Evolutionary conservation across 2,888 invertebrate species (phyloP).

Genomic region (Thymelicus sylvestris): DNA sequence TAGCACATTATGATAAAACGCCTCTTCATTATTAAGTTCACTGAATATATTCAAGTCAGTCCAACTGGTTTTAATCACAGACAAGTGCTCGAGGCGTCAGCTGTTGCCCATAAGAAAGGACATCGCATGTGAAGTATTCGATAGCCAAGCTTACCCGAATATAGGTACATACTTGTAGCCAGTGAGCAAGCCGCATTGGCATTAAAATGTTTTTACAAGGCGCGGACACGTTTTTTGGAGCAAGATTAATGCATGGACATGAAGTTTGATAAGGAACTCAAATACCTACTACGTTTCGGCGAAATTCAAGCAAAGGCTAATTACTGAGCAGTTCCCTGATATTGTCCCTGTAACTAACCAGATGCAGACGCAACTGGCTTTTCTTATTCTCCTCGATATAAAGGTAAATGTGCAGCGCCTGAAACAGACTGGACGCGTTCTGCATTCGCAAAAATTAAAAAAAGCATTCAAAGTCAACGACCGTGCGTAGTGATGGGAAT

Average conservation of each 20-base stretch:
- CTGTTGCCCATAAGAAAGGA: neutral
- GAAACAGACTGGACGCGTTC: slow-evolving; percentile 28
- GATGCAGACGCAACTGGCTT: slow-evolving; percentile 15
- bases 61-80: neutral
- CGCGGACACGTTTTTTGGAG: neutral
- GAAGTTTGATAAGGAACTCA: slow-evolving; percentile 15
- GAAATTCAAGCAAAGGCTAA: slow-evolving; percentile 24
- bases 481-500: slow-evolving; percentile 55
- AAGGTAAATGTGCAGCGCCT: slow-evolving; percentile 18
- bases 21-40: too few species aligned
- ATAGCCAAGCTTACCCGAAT: neutral
- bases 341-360: slow-evolving; percentile 11
- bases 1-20: too few species aligned
- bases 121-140: neutral
- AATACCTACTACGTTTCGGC: slow-evolving; percentile 15
- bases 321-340: slow-evolving; percentile 25
- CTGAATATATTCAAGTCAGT: neutral
- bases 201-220: neutral
- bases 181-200: neutral
- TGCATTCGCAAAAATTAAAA: slow-evolving; percentile 45
- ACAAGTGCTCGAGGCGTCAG: neutral
- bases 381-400: slow-evolving; percentile 24
- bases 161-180: neutral
- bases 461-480: slow-evolving; percentile 62
- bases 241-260: slow-evolving; percentile 7